These are phyloP conservation scores for Micrastur ruficollis DNA, from an alignment of 2,797 vertebrate species.

Conservation along the genomic window DNA sequence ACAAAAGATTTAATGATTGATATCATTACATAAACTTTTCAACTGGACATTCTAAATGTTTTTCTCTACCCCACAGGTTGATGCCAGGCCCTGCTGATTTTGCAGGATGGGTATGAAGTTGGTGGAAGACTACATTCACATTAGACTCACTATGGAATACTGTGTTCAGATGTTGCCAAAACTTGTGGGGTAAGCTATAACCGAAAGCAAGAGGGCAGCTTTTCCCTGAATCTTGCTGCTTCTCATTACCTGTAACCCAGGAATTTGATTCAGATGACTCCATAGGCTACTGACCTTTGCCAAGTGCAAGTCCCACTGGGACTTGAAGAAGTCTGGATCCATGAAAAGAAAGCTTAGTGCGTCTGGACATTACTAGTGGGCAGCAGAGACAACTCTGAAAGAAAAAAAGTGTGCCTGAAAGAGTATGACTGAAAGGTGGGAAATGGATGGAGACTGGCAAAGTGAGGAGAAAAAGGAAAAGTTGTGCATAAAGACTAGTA, in stretches of 20 bases:
- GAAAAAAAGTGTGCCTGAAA: background rate
- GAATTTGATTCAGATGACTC: background rate
- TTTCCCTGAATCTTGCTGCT: background rate
- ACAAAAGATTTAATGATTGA: background rate
- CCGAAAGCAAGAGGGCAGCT: background rate
- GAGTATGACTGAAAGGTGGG: background rate
- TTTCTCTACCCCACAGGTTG: background rate
- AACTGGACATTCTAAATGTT: background rate
- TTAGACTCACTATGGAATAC: background rate
- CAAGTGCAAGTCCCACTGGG: background rate
- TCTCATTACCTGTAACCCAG: background rate
- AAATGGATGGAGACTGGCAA: background rate
- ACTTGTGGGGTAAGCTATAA: background rate
- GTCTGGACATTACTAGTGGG: background rate
- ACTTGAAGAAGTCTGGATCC: background rate
- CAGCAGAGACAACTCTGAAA: background rate
- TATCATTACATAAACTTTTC: background rate
- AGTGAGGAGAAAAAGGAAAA: background rate
- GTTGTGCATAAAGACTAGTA: background rate
- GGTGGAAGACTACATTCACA: background rate
- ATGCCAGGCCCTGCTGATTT: background rate
- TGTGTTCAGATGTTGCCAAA: background rate
- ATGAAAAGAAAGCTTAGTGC: background rate
- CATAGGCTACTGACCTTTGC: background rate
- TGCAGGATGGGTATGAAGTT: background rate